These are phyloP conservation scores for Cyphotilapia sp. DNA, from an alignment of 2,113 vertebrate genomes.

Conservation along the genomic window DNA sequence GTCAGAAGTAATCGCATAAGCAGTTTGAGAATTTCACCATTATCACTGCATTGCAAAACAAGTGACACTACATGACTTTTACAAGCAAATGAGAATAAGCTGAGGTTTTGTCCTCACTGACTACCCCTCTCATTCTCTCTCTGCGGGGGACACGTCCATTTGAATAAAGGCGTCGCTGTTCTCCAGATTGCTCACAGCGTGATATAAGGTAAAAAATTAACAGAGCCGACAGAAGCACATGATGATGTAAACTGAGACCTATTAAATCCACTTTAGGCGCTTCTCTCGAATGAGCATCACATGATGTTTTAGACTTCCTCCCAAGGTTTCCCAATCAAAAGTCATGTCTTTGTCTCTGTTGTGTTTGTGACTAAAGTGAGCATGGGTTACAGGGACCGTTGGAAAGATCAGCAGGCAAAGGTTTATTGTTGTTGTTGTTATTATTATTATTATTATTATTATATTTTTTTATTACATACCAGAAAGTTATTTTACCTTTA, in stretches of 20 bases:
- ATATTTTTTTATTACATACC: neutral
- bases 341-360: neutral
- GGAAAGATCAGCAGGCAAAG: neutral
- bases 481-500: neutral
- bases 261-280: neutral
- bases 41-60: neutral
- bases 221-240: slow-evolving; percentile 20
- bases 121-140: neutral
- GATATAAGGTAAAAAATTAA: slow-evolving; percentile 28
- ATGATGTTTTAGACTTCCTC: neutral
- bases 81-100: neutral
- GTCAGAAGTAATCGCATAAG: neutral
- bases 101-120: neutral
- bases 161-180: slow-evolving; percentile 42
- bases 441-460: neutral
- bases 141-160: slow-evolving; percentile 3
- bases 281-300: neutral
- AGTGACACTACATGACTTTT: neutral
- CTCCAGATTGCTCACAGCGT: slow-evolving; percentile 30
- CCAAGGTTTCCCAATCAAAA: neutral
- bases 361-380: neutral
- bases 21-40: neutral
- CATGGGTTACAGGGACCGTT: neutral
- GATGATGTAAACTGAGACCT: neutral
- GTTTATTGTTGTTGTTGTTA: neutral